Base-by-base conservation (phyloP, 1,140 invertebrate genomes). In the Halyomorpha halys region DNA sequence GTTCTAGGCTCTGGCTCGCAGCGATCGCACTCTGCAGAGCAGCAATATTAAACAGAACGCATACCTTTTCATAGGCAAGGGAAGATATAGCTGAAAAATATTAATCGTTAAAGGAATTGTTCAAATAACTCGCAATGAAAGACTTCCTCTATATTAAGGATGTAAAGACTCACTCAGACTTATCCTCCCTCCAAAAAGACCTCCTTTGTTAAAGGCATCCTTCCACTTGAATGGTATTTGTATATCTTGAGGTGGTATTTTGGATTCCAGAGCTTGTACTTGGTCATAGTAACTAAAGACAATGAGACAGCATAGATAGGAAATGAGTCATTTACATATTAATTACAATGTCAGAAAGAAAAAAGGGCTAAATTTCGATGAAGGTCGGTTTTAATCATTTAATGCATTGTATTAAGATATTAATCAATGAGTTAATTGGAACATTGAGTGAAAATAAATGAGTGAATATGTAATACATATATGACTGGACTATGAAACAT, bases 141-240 rank as follows among this genome's bases (percentile, higher is more conserved):
- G 3, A 16, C 16, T 8, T 53, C 23, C 6, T 21, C 5, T 1
- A 16, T 1, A 21, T 16, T 4, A 53, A 21, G 23, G 63, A 18
- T 18, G 61, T 16, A 67, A 64, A 64, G 30, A 82, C 85, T 83
- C 83, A 97, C 92, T 94, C 64, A 98, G 78, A 75, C 91, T 94
- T 69, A 91, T 88, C 75, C 90, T 86, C 62, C 90, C 90, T 65
- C 90, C 90, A 80, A 99, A 97, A 67, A 98, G 83, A 8, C 90
- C 89, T 49, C 91, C 91, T 73, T 92, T 93, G 74, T 97, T 94
- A 78, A 99, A 99, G 3, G 97, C 96, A 87, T 99, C 95, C 76
- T 97, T 97, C 96, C 97, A 99, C 75, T 98, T 99, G 72, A 99
- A 99, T 30, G 92, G 87, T 70, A 95, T 90, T 73, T 92, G 87